Evolutionary conservation across 1,140 invertebrate species (phyloP).

Genomic region (Megalopta genalis): DNA sequence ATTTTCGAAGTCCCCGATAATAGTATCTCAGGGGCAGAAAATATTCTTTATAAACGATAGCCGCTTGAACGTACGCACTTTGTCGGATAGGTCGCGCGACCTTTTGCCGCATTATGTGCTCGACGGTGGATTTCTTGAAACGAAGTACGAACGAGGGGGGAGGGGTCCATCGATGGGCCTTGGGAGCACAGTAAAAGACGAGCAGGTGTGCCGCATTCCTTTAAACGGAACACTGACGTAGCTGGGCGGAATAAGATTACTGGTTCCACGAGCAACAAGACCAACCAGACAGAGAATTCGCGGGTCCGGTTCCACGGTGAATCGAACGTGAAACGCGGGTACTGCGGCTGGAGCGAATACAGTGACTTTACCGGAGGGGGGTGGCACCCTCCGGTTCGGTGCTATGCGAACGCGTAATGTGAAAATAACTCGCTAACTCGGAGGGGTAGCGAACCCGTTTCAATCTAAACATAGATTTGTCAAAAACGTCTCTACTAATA

Average conservation of each 20-base stretch:
- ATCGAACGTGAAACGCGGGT: constrained; percentile 4
- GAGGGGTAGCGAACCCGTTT: too few species aligned
- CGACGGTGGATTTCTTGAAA: neutral
- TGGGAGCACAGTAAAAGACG: constrained; percentile 42
- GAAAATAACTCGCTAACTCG: too few species aligned
- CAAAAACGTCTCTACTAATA: too few species aligned
- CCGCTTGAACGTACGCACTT: too few species aligned
- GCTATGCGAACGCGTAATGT: too few species aligned
- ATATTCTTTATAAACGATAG: too few species aligned
- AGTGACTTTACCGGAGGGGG: neutral
- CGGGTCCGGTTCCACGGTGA: constrained; percentile 3
- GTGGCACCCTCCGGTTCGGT: too few species aligned
- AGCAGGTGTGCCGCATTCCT: constrained; percentile 58
- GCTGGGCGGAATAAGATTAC: constrained; percentile 30
- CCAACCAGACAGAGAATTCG: constrained; percentile 20
- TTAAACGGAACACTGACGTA: constrained; percentile 41
- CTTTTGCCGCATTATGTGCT: too few species aligned
- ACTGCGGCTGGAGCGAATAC: neutral
- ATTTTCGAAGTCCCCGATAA: too few species aligned
- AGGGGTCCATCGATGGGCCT: neutral
- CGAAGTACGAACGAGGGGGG: neutral
- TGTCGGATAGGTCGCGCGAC: too few species aligned
- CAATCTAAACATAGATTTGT: too few species aligned
- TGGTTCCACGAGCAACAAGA: constrained; percentile 8
- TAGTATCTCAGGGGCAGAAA: too few species aligned